These are phyloP conservation scores for Empidonax alnorum DNA, from an alignment of 2,113 vertebrate species.

Conservation along the genomic window DNA sequence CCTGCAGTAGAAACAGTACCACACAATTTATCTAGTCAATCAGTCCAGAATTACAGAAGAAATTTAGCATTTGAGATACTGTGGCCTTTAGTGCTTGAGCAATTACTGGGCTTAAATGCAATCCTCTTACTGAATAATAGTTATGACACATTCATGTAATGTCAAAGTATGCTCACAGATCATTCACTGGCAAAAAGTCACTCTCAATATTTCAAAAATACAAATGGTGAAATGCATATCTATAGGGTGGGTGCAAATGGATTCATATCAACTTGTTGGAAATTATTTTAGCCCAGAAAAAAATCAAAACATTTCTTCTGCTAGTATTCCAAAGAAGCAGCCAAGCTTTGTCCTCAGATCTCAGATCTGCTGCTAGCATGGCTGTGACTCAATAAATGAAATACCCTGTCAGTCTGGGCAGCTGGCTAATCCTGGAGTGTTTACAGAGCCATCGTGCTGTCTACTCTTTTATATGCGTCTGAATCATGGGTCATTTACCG, in stretches of 20 bases:
- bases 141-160: neutral
- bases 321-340: neutral
- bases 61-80: neutral
- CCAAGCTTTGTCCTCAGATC: neutral
- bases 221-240: neutral
- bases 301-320: neutral
- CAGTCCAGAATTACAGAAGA: neutral
- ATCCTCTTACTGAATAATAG: neutral
- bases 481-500: too few species aligned
- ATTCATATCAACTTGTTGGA: neutral
- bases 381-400: neutral
- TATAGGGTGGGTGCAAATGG: neutral
- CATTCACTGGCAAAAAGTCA: constrained; percentile 9
- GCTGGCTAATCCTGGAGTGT: neutral
- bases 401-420: neutral
- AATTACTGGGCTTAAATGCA: neutral
- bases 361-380: neutral
- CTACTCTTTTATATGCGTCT: too few species aligned
- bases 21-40: neutral
- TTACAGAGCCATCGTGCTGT: too few species aligned
- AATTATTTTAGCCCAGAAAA: neutral
- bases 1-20: neutral
- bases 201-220: neutral
- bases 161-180: neutral
- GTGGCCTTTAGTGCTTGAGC: neutral